Evolutionary conservation across 2,888 invertebrate species (phyloP).

Genomic region (Trypoxylon attenuatum): DNA sequence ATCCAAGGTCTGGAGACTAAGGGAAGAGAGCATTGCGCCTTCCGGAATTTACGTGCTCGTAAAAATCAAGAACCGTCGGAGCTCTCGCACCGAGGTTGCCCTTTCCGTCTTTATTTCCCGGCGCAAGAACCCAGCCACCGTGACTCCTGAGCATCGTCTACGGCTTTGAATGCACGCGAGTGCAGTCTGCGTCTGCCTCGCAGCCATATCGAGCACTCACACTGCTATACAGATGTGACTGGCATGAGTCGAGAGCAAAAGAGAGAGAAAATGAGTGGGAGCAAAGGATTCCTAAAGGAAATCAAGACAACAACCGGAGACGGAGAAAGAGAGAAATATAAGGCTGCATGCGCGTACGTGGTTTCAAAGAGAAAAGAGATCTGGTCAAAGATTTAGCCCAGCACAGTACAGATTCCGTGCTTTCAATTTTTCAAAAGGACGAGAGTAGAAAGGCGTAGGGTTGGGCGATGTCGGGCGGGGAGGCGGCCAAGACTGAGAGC

Average conservation of each 20-base stretch:
- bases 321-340: too few species aligned
- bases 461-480: background rate
- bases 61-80: conserved; percentile 74
- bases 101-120: conserved; percentile 52
- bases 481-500: conserved; percentile 61
- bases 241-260: background rate
- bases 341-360: conserved; percentile 61
- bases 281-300: background rate
- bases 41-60: conserved; percentile 73
- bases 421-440: conserved; percentile 51
- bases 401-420: conserved; percentile 50
- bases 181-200: conserved; percentile 22
- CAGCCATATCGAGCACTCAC: background rate
- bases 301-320: conserved; percentile 36
- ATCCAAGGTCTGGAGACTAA: background rate
- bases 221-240: background rate
- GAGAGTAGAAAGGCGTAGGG: conserved; percentile 6
- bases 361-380: conserved; percentile 25
- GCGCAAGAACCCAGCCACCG: conserved; percentile 29
- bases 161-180: conserved; percentile 33
- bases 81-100: conserved; percentile 58
- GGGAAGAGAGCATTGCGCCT: conserved; percentile 43
- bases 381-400: conserved; percentile 53
- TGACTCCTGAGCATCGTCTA: conserved; percentile 25
- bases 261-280: background rate